phyloP scores from a whole-genome alignment of 2,888 invertebrate genomes.

The Cheilosia variabilis region DNA sequence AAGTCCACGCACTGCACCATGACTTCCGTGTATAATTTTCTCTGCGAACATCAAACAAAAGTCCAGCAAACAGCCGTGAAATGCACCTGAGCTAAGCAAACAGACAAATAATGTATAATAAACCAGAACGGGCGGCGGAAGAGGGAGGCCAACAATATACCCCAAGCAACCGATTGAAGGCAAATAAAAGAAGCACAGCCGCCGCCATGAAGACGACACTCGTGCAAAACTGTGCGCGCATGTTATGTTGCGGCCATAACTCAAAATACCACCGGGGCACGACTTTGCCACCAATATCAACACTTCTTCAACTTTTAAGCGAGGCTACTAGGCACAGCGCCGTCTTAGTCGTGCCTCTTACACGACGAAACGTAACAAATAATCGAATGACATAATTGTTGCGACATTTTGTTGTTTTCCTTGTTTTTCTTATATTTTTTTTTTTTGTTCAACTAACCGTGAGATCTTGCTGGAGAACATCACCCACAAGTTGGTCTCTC shows the following conservation, averaged over 20 bases:
- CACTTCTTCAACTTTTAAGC: slow-evolving; percentile 35
- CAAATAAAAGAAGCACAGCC: slow-evolving; percentile 30
- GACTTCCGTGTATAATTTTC: slow-evolving; percentile 39
- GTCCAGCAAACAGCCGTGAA: slow-evolving; percentile 40
- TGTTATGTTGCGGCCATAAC: slow-evolving; percentile 44
- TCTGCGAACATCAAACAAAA: slow-evolving; percentile 29
- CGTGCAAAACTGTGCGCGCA: slow-evolving; percentile 49
- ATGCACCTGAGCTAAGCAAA: slow-evolving; percentile 58
- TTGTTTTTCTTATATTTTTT: neutral
- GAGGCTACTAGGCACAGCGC: slow-evolving; percentile 12
- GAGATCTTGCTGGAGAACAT: slow-evolving; percentile 19
- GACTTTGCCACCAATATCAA: slow-evolving; percentile 44
- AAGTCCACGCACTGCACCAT: slow-evolving; percentile 49
- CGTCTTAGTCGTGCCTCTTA: slow-evolving; percentile 20
- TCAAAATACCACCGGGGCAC: slow-evolving; percentile 57
- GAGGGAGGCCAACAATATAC: slow-evolving; percentile 2
- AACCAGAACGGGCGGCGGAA: neutral
- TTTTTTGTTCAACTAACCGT: slow-evolving; percentile 30
- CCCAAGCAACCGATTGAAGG: slow-evolving; percentile 25
- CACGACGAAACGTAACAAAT: slow-evolving; percentile 40
- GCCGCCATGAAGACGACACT: slow-evolving; percentile 32
- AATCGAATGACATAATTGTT: slow-evolving; percentile 69
- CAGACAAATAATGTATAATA: slow-evolving; percentile 21
- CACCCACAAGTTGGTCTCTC: slow-evolving; percentile 39
- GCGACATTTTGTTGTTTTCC: slow-evolving; percentile 36